A percentile compares a stretch with the other conserved stretches of the same genome.
These are phyloP conservation scores for Arvicanthis niloticus DNA, from an alignment of 2,113 vertebrate genomes.

Conservation along the genomic window DNA sequence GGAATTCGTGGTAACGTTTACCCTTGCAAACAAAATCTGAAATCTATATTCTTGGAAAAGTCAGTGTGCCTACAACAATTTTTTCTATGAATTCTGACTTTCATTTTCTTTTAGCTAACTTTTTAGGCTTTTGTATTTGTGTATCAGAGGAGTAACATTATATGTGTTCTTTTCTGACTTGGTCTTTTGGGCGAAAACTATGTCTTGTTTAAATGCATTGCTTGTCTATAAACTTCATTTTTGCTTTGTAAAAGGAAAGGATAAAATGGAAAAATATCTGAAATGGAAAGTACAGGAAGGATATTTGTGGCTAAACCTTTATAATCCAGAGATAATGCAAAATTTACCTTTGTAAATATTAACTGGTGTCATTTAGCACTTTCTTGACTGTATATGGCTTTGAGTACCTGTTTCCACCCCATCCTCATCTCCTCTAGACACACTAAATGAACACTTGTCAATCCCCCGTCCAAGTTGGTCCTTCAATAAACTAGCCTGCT, in stretches of 20 bases:
- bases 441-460: neutral
- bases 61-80: neutral
- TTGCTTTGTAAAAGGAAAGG: neutral
- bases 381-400: neutral
- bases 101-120: neutral
- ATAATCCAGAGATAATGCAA: neutral
- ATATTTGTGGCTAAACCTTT: neutral
- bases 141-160: neutral
- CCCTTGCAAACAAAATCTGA: neutral
- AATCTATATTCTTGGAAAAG: neutral
- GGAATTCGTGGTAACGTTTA: neutral
- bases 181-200: neutral
- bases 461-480: neutral
- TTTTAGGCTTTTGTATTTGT: neutral
- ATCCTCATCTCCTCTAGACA: neutral
- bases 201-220: neutral
- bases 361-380: neutral
- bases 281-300: neutral
- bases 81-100: neutral
- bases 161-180: neutral
- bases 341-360: neutral
- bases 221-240: neutral
- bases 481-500: neutral
- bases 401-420: neutral
- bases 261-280: neutral